Evolutionary conservation across 2,113 vertebrate genomes (phyloP).

Genomic region (Gadus macrocephalus): DNA sequence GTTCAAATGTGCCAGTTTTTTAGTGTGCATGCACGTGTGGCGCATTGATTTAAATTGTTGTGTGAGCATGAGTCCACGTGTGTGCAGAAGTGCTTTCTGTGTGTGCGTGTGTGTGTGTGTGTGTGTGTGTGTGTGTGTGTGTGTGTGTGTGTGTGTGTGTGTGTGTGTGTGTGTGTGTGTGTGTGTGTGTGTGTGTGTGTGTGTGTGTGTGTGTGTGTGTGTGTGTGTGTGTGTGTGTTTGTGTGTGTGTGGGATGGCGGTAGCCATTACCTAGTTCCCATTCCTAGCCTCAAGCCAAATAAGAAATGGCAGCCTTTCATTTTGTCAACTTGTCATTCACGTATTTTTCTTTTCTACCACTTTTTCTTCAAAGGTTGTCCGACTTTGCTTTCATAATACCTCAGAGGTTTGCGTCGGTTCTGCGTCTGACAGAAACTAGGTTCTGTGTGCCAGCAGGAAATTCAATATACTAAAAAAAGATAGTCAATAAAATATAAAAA

Average conservation of each 20-base stretch:
- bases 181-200: no score
- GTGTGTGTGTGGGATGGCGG: constrained; percentile 35
- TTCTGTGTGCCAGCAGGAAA: constrained; percentile 49
- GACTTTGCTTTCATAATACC: constrained; percentile 54
- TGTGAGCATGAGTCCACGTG: no score
- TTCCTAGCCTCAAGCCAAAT: constrained; percentile 57
- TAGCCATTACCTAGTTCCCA: constrained; percentile 60
- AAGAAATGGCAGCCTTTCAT: constrained; percentile 59
- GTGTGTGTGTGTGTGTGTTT: constrained; percentile 2
- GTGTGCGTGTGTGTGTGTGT: no score
- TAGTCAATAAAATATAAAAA: constrained; percentile 52
- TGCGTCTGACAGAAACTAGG: constrained; percentile 52
- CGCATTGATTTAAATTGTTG: no score
- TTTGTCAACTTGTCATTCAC: constrained; percentile 73
- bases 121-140: no score
- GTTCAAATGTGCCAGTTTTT: no score
- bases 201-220: no score
- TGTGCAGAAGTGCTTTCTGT: no score
- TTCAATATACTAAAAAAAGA: constrained; percentile 28
- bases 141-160: no score
- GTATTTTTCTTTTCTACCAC: constrained; percentile 30
- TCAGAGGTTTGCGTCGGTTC: constrained; percentile 49
- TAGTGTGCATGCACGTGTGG: no score
- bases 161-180: no score
- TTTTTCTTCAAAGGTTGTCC: constrained; percentile 42